Conservation (phyloP, 2,888 invertebrate genomes). For the Beris chalybata region DNA sequence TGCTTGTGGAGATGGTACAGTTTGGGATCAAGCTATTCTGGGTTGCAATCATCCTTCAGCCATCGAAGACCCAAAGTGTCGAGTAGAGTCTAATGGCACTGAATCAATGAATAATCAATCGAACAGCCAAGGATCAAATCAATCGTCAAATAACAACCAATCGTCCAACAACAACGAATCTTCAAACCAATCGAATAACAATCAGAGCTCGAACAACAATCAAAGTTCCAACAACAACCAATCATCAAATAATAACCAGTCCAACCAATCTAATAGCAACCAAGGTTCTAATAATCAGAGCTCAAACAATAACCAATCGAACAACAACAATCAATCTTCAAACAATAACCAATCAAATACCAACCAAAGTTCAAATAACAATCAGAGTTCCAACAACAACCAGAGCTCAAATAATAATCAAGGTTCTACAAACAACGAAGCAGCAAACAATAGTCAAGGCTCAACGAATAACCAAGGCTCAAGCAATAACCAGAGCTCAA, state of each 20-base stretch:
- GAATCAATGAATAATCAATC: background rate
- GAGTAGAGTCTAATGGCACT: background rate
- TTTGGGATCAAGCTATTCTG: slow-evolving; percentile 60
- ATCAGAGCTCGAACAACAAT: slow-evolving; percentile 30
- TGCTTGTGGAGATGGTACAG: slow-evolving; percentile 66
- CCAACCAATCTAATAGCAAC: slow-evolving; percentile 37
- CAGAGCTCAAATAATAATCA: slow-evolving; percentile 35
- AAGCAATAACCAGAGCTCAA: slow-evolving; percentile 33
- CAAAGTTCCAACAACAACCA: slow-evolving; percentile 31
- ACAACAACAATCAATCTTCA: slow-evolving; percentile 9
- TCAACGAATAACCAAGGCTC: slow-evolving; percentile 39
- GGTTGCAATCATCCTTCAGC: slow-evolving; percentile 54
- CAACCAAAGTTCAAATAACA: slow-evolving; percentile 34
- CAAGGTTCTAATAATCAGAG: slow-evolving; percentile 33
- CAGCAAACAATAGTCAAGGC: slow-evolving; percentile 41
- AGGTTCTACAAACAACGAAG: slow-evolving; percentile 34
- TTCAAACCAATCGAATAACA: background rate
- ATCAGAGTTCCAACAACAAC: slow-evolving; percentile 25
- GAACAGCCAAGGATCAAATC: slow-evolving; percentile 20
- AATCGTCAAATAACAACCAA: slow-evolving; percentile 10
- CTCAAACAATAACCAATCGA: slow-evolving; percentile 5
- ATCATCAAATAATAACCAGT: slow-evolving; percentile 38
- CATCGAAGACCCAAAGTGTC: slow-evolving; percentile 45
- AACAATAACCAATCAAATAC: slow-evolving; percentile 29
- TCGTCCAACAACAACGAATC: background rate